Conservation (phyloP, 2,113 vertebrate species). For the Otus sunia region DNA sequence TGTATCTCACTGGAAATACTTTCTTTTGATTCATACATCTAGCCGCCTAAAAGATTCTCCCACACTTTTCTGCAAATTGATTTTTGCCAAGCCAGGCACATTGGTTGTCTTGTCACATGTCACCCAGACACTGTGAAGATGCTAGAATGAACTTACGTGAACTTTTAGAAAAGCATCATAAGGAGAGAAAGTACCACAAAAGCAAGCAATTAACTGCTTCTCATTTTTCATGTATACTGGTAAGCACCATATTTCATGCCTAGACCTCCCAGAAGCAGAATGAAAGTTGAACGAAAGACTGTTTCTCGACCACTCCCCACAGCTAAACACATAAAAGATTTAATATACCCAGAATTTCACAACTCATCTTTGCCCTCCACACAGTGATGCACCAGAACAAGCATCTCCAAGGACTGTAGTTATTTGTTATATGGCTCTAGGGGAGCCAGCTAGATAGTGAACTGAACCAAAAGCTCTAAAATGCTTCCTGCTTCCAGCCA, state of each 20-base stretch:
- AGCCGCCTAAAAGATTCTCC: background rate
- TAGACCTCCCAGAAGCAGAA: background rate
- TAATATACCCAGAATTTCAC: background rate
- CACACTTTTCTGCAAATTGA: background rate
- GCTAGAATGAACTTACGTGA: background rate
- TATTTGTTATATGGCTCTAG: background rate
- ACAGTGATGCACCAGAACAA: background rate
- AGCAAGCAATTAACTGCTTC: background rate
- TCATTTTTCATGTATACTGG: background rate
- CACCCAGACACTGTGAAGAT: background rate
- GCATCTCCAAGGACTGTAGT: background rate
- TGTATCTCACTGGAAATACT: background rate
- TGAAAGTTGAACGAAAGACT: background rate
- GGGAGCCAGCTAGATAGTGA: background rate
- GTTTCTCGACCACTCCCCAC: background rate
- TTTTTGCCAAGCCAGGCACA: background rate
- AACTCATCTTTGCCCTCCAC: background rate
- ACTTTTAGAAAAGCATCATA: background rate
- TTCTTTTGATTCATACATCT: slow-evolving; percentile 9
- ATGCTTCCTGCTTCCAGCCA: background rate
- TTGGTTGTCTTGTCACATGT: background rate
- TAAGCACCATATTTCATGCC: background rate
- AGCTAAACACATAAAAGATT: background rate
- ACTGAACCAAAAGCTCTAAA: background rate
- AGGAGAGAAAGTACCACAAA: background rate